Conservation (phyloP, 2,888 invertebrate species). For the Acanthosepion lycidas region DNA sequence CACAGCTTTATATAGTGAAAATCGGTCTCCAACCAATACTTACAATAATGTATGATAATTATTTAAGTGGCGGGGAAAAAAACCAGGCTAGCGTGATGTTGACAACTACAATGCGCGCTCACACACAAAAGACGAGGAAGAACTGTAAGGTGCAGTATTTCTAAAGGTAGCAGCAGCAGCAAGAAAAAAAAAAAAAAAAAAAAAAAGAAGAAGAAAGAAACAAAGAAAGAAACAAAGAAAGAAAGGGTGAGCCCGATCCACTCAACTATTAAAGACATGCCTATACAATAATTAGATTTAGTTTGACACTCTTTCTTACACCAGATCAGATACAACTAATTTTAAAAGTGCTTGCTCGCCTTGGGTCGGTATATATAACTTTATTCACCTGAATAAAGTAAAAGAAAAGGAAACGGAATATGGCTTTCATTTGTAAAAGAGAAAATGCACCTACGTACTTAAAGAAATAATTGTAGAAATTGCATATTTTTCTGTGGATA, state of each 20-base stretch:
- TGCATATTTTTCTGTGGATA: constrained; percentile 24
- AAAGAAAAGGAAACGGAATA: neutral
- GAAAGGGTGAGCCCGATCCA: neutral
- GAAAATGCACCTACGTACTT: neutral
- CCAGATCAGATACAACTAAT: neutral
- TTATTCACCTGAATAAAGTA: neutral
- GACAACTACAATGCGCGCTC: no score
- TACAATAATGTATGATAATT: no score
- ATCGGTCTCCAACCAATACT: no score
- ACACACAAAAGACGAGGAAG: no score
- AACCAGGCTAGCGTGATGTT: neutral
- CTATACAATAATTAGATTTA: neutral
- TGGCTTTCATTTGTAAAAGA: no score
- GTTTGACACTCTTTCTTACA: no score
- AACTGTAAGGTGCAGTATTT: no score
- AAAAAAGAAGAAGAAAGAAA: neutral
- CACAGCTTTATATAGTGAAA: no score
- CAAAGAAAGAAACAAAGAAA: neutral
- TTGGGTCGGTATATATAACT: neutral
- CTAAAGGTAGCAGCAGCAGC: no score
- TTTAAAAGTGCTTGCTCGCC: neutral
- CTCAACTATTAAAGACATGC: neutral
- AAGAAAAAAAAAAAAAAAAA: neutral
- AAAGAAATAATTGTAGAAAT: neutral
- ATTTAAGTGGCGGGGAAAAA: neutral